These are phyloP conservation scores for Apteryx owenii DNA, from an alignment of 2,113 vertebrate species.

Conservation along the genomic window DNA sequence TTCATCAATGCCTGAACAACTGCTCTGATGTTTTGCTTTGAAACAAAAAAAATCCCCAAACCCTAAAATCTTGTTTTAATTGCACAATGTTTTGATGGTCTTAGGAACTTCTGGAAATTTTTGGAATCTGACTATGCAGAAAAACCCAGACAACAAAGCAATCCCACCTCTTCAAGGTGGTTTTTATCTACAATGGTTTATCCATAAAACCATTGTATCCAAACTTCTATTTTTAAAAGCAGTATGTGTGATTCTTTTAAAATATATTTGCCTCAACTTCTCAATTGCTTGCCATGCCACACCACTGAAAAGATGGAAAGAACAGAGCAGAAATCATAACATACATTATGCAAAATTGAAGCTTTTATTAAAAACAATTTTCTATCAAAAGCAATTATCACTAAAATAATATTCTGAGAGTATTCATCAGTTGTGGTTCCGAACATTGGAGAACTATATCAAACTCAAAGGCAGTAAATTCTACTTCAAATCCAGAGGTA, in stretches of 20 bases:
- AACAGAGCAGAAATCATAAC: background rate
- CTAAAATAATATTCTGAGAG: background rate
- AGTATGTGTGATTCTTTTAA: background rate
- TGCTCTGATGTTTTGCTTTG: background rate
- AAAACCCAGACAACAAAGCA: background rate
- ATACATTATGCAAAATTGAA: background rate
- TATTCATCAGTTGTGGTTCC: accelerated
- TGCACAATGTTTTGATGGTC: background rate
- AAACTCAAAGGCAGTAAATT: background rate
- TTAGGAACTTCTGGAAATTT: background rate
- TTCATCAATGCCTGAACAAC: background rate
- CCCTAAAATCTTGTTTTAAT: background rate
- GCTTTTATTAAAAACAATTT: background rate
- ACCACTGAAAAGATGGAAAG: background rate
- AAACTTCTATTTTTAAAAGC: background rate
- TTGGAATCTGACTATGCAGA: background rate
- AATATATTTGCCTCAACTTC: background rate
- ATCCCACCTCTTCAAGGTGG: background rate
- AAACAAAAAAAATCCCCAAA: background rate
- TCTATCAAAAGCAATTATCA: background rate
- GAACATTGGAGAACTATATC: background rate
- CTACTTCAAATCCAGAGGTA: background rate
- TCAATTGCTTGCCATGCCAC: background rate
- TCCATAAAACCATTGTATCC: background rate
- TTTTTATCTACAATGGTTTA: background rate